phyloP scores from a whole-genome alignment of 2,113 vertebrate genomes.

The Pluvianellus socialis region DNA sequence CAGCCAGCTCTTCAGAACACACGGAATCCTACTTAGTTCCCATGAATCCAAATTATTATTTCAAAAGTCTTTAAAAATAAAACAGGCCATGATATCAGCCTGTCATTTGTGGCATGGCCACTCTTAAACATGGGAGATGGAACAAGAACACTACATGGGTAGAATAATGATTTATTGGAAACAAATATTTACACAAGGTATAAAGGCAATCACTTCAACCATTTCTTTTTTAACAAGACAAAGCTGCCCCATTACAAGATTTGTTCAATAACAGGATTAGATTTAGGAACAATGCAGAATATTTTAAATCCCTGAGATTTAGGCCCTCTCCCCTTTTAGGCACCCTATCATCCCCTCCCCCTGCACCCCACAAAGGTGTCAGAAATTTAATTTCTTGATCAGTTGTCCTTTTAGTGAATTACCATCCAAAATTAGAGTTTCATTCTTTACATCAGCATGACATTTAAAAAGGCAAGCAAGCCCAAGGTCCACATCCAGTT shows the following conservation, averaged over 20 bases:
- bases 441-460: not conserved
- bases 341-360: not conserved
- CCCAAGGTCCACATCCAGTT: not conserved
- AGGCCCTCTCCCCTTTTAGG: not conserved
- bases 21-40: not conserved
- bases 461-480: not conserved
- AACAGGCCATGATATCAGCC: not conserved
- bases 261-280: not conserved
- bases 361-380: not conserved
- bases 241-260: not conserved
- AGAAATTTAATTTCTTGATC: not conserved
- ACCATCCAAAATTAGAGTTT: not conserved
- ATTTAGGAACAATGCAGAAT: not conserved
- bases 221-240: not conserved
- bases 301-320: constrained; percentile 18
- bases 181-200: not conserved
- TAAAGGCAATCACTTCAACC: not conserved
- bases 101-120: not conserved
- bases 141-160: not conserved
- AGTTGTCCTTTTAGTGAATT: not conserved
- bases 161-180: constrained; percentile 34
- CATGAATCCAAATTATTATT: not conserved
- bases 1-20: not conserved
- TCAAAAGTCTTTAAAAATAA: not conserved
- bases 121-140: not conserved